phyloP scores from a whole-genome alignment of 1,140 invertebrate genomes.

The Tigriopus japonicus region DNA sequence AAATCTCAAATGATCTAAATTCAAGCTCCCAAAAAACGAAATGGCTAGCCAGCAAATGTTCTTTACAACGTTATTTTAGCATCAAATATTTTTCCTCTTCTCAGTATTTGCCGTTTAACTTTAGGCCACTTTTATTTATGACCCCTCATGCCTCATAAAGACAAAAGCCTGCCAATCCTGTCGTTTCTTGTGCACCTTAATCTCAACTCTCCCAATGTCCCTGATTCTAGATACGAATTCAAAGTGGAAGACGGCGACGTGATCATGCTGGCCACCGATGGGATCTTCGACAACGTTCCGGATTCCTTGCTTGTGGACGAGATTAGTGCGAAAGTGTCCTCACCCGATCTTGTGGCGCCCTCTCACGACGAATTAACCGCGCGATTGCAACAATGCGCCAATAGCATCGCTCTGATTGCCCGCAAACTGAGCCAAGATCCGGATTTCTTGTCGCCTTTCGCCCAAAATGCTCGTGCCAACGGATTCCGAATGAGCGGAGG shows the following conservation, averaged over 20 bases:
- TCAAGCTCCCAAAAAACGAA: no score
- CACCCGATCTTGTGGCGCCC: background rate
- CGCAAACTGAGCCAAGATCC: conserved; percentile 76
- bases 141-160: no score
- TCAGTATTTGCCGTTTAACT: no score
- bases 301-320: conserved; percentile 65
- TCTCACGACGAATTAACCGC: no score
- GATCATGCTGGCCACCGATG: conserved; percentile 71
- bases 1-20: no score
- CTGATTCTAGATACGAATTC: conserved; percentile 37
- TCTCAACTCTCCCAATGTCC: no score
- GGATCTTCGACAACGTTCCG: conserved; percentile 93
- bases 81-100: no score
- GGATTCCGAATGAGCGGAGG: conserved; percentile 78
- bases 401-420: conserved; percentile 84
- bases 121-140: no score
- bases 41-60: no score
- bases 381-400: conserved; percentile 46
- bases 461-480: conserved; percentile 68
- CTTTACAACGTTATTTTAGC: no score
- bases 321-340: conserved; percentile 35
- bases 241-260: conserved; percentile 83
- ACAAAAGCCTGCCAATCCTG: no score
- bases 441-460: conserved; percentile 87
- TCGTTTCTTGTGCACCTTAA: background rate